Percentiles rank a stretch among this genome's conserved stretches.
phyloP scores from a whole-genome alignment of 2,888 invertebrate genomes.

The Cheilosia soror region DNA sequence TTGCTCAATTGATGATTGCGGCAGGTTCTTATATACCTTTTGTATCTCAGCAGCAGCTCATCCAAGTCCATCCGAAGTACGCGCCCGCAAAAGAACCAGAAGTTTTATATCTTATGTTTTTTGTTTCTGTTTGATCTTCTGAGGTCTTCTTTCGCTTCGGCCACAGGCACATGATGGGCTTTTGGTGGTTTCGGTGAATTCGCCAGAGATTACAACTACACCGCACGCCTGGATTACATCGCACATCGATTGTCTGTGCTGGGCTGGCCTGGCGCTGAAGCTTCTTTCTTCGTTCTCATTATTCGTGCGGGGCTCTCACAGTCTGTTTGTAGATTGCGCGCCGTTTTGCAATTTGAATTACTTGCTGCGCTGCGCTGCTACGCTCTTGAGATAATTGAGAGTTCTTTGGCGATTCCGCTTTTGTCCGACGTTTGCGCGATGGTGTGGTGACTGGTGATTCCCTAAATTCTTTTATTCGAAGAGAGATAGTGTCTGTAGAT shows the following conservation, averaged over 20 bases:
- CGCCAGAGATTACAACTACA: slow-evolving; percentile 56
- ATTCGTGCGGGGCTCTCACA: slow-evolving; percentile 20
- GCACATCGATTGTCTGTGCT: slow-evolving; percentile 20
- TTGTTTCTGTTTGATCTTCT: slow-evolving; percentile 55
- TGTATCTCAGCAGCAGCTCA: slow-evolving; percentile 58
- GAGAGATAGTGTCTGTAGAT: neutral
- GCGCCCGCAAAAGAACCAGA: slow-evolving; percentile 63
- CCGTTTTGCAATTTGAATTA: slow-evolving; percentile 29
- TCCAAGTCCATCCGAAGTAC: slow-evolving; percentile 58
- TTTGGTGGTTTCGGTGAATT: slow-evolving; percentile 67
- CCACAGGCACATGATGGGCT: slow-evolving; percentile 23
- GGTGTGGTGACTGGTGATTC: slow-evolving; percentile 8
- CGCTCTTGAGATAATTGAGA: slow-evolving; percentile 31
- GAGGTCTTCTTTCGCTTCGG: slow-evolving; percentile 63
- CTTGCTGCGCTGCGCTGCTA: slow-evolving; percentile 8
- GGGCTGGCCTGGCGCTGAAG: slow-evolving; percentile 20
- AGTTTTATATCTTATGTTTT: slow-evolving; percentile 35
- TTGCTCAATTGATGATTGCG: slow-evolving; percentile 79
- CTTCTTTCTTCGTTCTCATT: slow-evolving; percentile 29
- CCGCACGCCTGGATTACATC: slow-evolving; percentile 37
- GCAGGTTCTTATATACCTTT: slow-evolving; percentile 80
- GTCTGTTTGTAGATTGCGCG: neutral
- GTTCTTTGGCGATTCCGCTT: slow-evolving; percentile 30
- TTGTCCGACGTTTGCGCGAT: neutral
- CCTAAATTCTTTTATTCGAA: slow-evolving; percentile 31